Evolutionary conservation across 2,888 invertebrate genomes (phyloP).

Genomic region (Thumatha senex): DNA sequence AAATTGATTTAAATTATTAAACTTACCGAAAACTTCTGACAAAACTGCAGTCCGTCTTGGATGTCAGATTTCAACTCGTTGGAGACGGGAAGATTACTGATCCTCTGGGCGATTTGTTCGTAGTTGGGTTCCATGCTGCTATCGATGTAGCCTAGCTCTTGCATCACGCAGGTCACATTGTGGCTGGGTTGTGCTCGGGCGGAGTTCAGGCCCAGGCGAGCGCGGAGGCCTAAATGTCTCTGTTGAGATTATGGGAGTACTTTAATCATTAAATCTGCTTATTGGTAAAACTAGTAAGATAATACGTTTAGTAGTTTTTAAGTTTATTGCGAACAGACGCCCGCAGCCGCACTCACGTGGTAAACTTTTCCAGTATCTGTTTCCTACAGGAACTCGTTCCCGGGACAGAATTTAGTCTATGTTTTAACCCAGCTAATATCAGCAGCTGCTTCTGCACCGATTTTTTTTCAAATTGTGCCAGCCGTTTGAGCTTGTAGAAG

Average conservation of each 20-base stretch:
- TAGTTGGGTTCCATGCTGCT: conserved; percentile 86
- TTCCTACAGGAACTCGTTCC: no score
- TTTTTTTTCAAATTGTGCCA: no score
- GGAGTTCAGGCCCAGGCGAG: conserved; percentile 84
- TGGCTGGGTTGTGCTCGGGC: conserved; percentile 65
- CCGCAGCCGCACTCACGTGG: no score
- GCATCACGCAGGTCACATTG: conserved; percentile 89
- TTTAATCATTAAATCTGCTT: not conserved
- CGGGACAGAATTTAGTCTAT: no score
- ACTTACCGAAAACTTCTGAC: conserved; percentile 87
- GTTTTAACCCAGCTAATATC: no score
- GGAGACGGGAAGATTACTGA: conserved; percentile 84
- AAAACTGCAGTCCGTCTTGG: conserved; percentile 86
- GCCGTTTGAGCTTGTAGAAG: no score
- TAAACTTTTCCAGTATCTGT: no score
- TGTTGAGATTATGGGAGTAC: conserved; percentile 37
- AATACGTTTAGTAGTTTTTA: no score
- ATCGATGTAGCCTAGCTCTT: conserved; percentile 87
- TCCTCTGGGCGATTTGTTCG: conserved; percentile 84
- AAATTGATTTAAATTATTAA: no score
- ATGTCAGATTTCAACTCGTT: conserved; percentile 86
- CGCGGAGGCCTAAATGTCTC: conserved; percentile 85
- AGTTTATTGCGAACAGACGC: no score
- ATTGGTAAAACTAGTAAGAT: no score
- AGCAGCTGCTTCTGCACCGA: no score